Evolutionary conservation across 23 tunicate species (phyloP), one percentile per base, ranked within the genome.

Genomic region (Styela clava): DNA sequence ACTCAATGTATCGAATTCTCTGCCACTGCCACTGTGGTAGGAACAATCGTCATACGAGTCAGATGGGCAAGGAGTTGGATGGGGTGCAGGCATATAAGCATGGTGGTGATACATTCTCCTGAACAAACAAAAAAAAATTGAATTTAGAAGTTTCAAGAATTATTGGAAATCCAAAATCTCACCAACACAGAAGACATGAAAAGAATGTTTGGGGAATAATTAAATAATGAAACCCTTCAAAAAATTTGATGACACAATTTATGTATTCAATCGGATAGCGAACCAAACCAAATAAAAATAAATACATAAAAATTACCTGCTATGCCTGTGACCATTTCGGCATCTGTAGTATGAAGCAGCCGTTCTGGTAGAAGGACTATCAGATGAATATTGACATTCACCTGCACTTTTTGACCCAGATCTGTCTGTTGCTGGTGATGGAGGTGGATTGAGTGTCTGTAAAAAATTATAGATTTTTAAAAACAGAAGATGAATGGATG

Each of bases 21-120:
- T 28, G 2, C 27, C 65, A 70, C 65, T 44, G 33, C 70, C 52
- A 63, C 77, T 67, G 78, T 63, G 56, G 27, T 29, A 34, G 7
- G 78, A 79, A 35, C 69, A 31, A 31, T 90, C 96, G 25, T 90
- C 90, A 73, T 86, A 86, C 3, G 89, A 69, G 84, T 86, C 90
- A 12, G 90, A 87, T 79, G 90, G 85, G 69, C 97, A 91, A 0
- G 97, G 97, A 2, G 97, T 91, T 20, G 97, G 97, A 27, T 81
- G 87, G 3, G 90, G 97, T 5, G 74, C 83, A 31, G 83, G 88
- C 51, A 63, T 74, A 23, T 31, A 73, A 24, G 70, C 74, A 21
- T 64, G 77, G 30, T 74, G 33, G 44, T 64, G 74, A 20, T 33
- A 64, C 68, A 27, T 24, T 64, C 86, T 18, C 64, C 85, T 82